phyloP scores from a whole-genome alignment of 2,797 vertebrate species.

The Nannoperca obscura region DNA sequence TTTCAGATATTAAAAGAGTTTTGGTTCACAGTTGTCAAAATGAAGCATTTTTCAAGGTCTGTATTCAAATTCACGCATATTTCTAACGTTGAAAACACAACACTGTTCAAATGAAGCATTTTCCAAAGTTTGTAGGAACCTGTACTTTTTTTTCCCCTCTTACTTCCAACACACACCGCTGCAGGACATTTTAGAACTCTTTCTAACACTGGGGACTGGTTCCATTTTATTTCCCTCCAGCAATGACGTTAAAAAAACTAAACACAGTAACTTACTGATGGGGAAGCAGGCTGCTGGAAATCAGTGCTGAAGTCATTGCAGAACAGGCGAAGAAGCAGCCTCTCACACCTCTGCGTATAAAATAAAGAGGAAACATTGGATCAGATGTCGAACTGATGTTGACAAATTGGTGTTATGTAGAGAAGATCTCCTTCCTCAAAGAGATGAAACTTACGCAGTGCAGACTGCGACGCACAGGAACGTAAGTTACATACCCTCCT shows the following conservation, averaged over 20 bases:
- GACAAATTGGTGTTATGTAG: not conserved
- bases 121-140: too few species aligned
- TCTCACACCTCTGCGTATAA: conserved; percentile 90
- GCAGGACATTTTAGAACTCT: not conserved
- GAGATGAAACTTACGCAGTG: too few species aligned
- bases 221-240: not conserved
- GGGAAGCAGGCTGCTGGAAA: conserved; percentile 93
- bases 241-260: not conserved
- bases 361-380: not conserved
- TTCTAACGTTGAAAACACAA: too few species aligned
- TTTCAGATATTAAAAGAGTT: too few species aligned
- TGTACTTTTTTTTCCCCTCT: not conserved
- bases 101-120: too few species aligned
- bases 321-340: conserved; percentile 92
- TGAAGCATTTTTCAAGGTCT: too few species aligned
- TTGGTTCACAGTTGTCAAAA: too few species aligned
- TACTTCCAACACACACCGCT: not conserved
- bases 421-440: not conserved
- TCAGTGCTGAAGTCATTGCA: conserved; percentile 96
- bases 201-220: not conserved
- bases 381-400: not conserved
- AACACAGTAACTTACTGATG: conserved; percentile 85
- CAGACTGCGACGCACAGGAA: not conserved
- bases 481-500: conserved; percentile 86
- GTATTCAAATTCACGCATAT: too few species aligned